phyloP scores from a whole-genome alignment of 2,113 vertebrate species.

The Pontoporia blainvillei region DNA sequence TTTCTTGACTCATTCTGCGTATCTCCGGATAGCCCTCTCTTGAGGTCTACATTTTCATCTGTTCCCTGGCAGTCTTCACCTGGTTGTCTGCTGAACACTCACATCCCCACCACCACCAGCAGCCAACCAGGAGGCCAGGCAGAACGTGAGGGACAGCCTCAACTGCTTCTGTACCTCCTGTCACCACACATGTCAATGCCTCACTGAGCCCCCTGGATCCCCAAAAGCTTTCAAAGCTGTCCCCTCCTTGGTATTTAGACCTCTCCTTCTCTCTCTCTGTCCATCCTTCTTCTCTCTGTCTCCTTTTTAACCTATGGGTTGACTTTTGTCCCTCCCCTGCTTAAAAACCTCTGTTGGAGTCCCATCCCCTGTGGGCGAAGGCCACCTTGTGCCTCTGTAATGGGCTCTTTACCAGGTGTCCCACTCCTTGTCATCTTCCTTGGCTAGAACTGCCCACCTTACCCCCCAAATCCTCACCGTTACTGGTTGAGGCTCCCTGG shows the following conservation, averaged over 20 bases:
- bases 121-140: neutral
- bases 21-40: neutral
- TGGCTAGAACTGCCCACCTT: neutral
- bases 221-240: neutral
- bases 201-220: neutral
- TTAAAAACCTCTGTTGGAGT: neutral
- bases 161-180: fast-evolving
- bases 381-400: neutral
- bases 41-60: fast-evolving
- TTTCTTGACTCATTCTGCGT: neutral
- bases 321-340: neutral
- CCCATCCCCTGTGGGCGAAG: neutral
- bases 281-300: neutral
- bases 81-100: neutral
- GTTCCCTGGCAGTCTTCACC: neutral
- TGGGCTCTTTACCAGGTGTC: fast-evolving
- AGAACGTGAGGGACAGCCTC: neutral
- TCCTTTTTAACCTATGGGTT: neutral
- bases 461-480: neutral
- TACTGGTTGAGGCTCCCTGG: neutral
- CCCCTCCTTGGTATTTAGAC: neutral
- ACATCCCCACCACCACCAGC: too few relatives aligned
- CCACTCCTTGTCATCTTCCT: neutral
- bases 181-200: neutral
- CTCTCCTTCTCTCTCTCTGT: fast-evolving